These are phyloP conservation scores for Merodon equestris DNA, from an alignment of 2,888 invertebrate genomes.

Conservation along the genomic window DNA sequence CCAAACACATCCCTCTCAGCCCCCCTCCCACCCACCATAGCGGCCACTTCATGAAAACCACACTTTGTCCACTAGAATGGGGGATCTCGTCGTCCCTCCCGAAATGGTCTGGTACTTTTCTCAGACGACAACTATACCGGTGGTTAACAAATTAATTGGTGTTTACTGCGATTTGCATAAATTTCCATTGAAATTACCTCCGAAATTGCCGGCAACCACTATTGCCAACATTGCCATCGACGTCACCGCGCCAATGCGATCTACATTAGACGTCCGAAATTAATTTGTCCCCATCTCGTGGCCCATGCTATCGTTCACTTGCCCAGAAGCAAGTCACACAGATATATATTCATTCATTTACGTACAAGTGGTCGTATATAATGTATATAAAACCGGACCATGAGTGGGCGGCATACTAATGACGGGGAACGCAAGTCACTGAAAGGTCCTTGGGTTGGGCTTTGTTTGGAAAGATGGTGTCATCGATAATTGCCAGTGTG, in stretches of 20 bases:
- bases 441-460: constrained; percentile 47
- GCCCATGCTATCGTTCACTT: constrained; percentile 34
- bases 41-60: neutral
- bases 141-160: constrained; percentile 68
- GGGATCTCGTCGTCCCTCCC: too few relatives aligned
- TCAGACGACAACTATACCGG: constrained; percentile 49
- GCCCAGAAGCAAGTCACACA: constrained; percentile 9
- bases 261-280: constrained; percentile 60
- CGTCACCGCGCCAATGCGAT: too few relatives aligned
- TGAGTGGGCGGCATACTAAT: constrained; percentile 64
- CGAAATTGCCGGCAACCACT: constrained; percentile 45
- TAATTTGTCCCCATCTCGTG: constrained; percentile 45
- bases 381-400: too few relatives aligned
- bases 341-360: too few relatives aligned
- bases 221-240: constrained; percentile 23
- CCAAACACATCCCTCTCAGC: constrained; percentile 10
- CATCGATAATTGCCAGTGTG: constrained; percentile 66
- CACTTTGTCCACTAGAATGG: constrained; percentile 8
- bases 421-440: constrained; percentile 50
- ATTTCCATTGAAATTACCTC: constrained; percentile 67
- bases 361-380: too few relatives aligned
- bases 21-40: too few relatives aligned
- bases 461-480: constrained; percentile 63
- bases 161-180: constrained; percentile 69
- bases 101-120: constrained; percentile 32